phyloP scores from a whole-genome alignment of 1,140 invertebrate species.

The Coptotermes formosanus region DNA sequence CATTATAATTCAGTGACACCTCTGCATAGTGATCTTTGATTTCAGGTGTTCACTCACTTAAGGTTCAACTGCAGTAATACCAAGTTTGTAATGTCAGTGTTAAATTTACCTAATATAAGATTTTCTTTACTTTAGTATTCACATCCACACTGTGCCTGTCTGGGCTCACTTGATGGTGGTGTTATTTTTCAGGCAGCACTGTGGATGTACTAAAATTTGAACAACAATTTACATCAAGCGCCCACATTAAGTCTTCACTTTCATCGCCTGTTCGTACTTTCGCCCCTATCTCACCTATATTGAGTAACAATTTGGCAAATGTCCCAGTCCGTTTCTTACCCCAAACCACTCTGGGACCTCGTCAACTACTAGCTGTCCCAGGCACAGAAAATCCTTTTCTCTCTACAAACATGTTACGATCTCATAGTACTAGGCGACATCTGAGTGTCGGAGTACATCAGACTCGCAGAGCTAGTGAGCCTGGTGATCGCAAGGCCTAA shows the following conservation, averaged over 20 bases:
- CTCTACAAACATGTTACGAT: not conserved
- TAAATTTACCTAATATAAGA: too few relatives aligned
- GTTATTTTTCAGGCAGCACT: not conserved
- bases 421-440: slow-evolving; percentile 7
- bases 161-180: not conserved
- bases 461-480: not conserved
- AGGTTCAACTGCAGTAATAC: too few relatives aligned
- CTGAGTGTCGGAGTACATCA: not conserved
- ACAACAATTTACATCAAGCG: not conserved
- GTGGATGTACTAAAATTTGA: slow-evolving; percentile 10
- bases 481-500: not conserved
- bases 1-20: too few relatives aligned
- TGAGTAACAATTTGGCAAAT: slow-evolving; percentile 24
- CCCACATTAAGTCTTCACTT: slow-evolving; percentile 19
- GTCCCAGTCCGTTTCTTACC: slow-evolving; percentile 24
- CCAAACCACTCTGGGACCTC: not conserved
- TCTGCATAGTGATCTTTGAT: too few relatives aligned
- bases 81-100: too few relatives aligned
- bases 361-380: slow-evolving; percentile 25
- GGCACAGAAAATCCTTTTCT: slow-evolving; percentile 4
- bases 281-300: not conserved
- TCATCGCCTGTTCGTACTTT: slow-evolving; percentile 25
- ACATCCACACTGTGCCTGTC: too few relatives aligned
- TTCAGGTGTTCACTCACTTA: too few relatives aligned
- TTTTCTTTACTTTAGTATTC: too few relatives aligned